Evolutionary conservation across 2,797 vertebrate genomes (phyloP).

Genomic region (Gymnothorax reevesii): DNA sequence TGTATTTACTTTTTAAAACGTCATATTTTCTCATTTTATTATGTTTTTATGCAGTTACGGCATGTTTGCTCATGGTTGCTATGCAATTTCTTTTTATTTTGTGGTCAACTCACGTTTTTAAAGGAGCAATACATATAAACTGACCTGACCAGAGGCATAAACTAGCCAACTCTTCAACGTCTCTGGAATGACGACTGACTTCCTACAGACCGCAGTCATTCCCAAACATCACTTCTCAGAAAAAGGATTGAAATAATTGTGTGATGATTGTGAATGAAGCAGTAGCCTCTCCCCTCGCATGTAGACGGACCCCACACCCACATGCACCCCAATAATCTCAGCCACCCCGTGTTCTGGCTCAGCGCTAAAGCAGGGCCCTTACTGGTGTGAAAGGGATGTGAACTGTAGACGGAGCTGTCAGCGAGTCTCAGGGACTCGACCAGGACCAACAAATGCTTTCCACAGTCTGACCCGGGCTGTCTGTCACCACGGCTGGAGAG

Average conservation of each 20-base stretch:
- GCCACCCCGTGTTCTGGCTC: constrained; percentile 6
- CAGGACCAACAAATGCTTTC: constrained; percentile 71
- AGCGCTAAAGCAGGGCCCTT: constrained; percentile 49
- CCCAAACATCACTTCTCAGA: not conserved
- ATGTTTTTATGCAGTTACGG: no score
- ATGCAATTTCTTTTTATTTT: no score
- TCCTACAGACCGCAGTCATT: not conserved
- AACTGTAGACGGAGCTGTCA: constrained; percentile 74
- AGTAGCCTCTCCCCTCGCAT: not conserved
- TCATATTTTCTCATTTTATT: no score
- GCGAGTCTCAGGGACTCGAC: constrained; percentile 71
- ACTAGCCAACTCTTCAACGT: not conserved
- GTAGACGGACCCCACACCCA: not conserved
- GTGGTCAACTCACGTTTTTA: no score
- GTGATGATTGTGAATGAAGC: constrained; percentile 30
- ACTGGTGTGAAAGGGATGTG: constrained; percentile 52
- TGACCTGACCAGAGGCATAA: not conserved
- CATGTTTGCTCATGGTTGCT: no score
- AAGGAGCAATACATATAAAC: no score
- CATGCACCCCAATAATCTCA: not conserved
- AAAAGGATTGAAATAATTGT: not conserved
- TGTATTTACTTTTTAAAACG: no score
- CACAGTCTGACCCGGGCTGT: constrained; percentile 75
- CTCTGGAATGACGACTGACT: constrained; percentile 5
- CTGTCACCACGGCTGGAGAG: constrained; percentile 62